Conservation (phyloP, 1,140 invertebrate genomes). For the Drosophila ambigua region DNA sequence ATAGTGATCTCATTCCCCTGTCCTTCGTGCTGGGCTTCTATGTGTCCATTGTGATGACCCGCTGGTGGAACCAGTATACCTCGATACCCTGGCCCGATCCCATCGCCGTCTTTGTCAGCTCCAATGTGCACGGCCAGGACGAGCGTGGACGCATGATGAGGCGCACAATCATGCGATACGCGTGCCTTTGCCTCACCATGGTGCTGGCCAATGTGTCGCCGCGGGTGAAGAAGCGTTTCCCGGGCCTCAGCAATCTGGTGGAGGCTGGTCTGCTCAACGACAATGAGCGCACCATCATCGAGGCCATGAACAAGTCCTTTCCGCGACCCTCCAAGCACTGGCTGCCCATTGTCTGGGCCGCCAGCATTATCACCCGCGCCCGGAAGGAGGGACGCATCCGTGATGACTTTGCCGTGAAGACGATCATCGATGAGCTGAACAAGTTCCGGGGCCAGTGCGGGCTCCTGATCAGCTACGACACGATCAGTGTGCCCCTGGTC, state of each 20-base stretch:
- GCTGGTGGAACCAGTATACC: slow-evolving; percentile 96
- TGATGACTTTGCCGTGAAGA: slow-evolving; percentile 97
- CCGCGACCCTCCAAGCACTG: slow-evolving; percentile 96
- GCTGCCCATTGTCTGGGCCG: slow-evolving; percentile 97
- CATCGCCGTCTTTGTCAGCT: slow-evolving; percentile 92
- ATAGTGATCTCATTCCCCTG: slow-evolving; percentile 92
- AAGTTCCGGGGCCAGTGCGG: slow-evolving; percentile 95
- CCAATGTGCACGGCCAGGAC: slow-evolving; percentile 87
- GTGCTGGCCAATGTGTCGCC: slow-evolving; percentile 94
- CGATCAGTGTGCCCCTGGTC: slow-evolving; percentile 96
- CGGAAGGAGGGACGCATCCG: slow-evolving; percentile 95
- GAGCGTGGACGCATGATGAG: slow-evolving; percentile 94
- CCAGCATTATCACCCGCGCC: slow-evolving; percentile 93
- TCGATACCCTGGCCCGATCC: slow-evolving; percentile 92
- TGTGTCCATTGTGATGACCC: slow-evolving; percentile 95
- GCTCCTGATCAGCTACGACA: slow-evolving; percentile 93
- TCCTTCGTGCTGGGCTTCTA: slow-evolving; percentile 96
- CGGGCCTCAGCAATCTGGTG: slow-evolving; percentile 93
- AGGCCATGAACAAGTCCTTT: slow-evolving; percentile 92
- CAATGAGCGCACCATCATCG: slow-evolving; percentile 93
- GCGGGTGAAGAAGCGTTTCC: slow-evolving; percentile 96
- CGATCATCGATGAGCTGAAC: slow-evolving; percentile 95
- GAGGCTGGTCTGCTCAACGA: slow-evolving; percentile 94
- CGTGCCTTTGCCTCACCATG: slow-evolving; percentile 93
- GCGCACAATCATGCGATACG: slow-evolving; percentile 93